Percentiles rank a stretch among this genome's conserved stretches.
Evolutionary conservation across 2,113 vertebrate genomes (phyloP).

Genomic region (Lipotes vexillifer): DNA sequence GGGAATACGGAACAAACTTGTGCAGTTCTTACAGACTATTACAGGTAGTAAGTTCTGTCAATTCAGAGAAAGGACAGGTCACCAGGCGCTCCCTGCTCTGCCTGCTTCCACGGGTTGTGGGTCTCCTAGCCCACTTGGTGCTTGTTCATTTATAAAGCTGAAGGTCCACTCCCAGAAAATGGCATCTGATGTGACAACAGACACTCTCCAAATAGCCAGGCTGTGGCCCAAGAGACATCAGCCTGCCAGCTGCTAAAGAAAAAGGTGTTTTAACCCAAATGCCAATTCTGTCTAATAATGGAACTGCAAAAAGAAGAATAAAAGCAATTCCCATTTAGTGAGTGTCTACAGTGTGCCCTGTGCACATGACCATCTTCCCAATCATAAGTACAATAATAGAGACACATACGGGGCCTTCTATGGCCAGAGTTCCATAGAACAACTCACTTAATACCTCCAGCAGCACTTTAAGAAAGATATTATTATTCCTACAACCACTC

Average conservation of each 20-base stretch:
- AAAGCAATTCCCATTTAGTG: background rate
- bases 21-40: background rate
- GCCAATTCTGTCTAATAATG: background rate
- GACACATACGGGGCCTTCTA: background rate
- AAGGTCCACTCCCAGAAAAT: background rate
- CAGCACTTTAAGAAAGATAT: background rate
- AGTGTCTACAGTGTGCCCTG: background rate
- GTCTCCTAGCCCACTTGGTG: background rate
- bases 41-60: background rate
- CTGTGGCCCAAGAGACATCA: background rate
- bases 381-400: background rate
- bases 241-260: background rate
- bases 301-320: background rate
- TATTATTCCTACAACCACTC: background rate
- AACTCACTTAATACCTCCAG: background rate
- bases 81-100: background rate
- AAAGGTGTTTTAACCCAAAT: background rate
- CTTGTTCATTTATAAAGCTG: background rate
- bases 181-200: background rate
- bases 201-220: background rate
- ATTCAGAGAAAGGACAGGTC: background rate
- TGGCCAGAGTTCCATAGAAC: background rate
- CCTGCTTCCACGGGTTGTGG: no score
- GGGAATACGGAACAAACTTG: background rate
- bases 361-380: background rate